Evolutionary conservation across 1,140 invertebrate species (phyloP).

Genomic region (Bombus superbus): DNA sequence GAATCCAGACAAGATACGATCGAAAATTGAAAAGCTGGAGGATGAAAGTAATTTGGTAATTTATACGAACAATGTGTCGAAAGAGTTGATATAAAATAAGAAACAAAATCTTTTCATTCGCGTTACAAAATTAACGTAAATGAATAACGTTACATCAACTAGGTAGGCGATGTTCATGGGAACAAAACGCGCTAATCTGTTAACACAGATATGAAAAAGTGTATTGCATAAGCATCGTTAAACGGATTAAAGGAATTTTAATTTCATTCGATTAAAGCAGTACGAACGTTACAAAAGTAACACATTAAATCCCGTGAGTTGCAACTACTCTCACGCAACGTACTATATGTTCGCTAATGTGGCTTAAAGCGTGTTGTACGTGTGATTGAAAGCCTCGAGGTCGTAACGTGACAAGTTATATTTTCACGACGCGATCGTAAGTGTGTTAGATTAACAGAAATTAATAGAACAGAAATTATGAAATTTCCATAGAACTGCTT

Average conservation of each 20-base stretch:
- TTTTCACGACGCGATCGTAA: conserved; percentile 10
- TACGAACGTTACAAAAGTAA: not conserved
- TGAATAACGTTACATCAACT: not conserved
- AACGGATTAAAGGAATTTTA: conserved; percentile 6
- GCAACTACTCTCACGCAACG: conserved; percentile 7
- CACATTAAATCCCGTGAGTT: conserved; percentile 28
- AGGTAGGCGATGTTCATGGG: not conserved
- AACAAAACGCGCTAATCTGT: not conserved
- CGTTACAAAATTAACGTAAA: too few species aligned
- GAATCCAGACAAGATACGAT: too few species aligned
- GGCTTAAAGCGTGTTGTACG: not conserved
- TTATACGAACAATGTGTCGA: too few species aligned
- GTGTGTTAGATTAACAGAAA: conserved; percentile 22
- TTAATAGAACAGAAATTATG: conserved; percentile 25
- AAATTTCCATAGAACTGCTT: not conserved
- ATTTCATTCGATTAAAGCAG: conserved; percentile 3
- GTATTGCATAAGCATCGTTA: conserved; percentile 7
- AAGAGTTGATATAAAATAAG: too few species aligned
- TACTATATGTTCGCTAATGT: conserved; percentile 11
- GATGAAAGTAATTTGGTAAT: too few species aligned
- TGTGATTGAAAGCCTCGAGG: conserved; percentile 26
- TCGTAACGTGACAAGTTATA: conserved; percentile 11
- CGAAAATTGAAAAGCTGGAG: too few species aligned
- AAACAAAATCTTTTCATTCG: too few species aligned
- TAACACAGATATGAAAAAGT: not conserved